Conservation (phyloP, 2,113 vertebrate genomes). For the Phaetusa simplex region DNA sequence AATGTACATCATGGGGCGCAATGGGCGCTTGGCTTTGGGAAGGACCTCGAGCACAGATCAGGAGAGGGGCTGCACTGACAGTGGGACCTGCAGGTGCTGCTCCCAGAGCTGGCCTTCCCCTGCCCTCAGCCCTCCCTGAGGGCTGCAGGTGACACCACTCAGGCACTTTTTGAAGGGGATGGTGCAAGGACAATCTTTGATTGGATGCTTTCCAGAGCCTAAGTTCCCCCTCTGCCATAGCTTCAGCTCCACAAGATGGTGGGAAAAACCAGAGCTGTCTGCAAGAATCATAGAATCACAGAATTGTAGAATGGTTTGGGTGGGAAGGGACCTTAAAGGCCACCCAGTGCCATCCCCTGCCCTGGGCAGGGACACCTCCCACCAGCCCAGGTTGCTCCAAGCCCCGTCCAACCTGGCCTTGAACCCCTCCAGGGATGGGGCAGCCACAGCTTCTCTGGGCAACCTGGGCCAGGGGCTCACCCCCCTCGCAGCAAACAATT, state of each 20-base stretch:
- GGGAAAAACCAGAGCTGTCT: background rate
- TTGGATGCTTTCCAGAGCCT: background rate
- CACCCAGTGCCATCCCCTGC: too few species aligned
- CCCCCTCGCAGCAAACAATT: too few species aligned
- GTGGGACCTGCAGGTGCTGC: background rate
- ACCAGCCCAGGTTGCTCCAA: too few species aligned
- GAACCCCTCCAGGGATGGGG: too few species aligned
- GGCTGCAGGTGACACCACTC: rapidly evolving
- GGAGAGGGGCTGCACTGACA: background rate
- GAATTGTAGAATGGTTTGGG: too few species aligned
- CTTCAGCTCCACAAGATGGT: background rate
- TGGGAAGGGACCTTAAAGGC: too few species aligned
- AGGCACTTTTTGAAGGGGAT: background rate
- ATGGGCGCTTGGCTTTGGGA: background rate
- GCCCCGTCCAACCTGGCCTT: too few species aligned
- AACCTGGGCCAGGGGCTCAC: too few species aligned
- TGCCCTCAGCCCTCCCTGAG: background rate
- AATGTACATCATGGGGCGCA: rapidly evolving
- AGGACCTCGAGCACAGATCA: background rate
- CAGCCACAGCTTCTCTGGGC: too few species aligned
- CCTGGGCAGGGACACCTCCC: too few species aligned
- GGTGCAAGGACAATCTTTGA: rapidly evolving
- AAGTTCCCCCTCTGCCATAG: background rate
- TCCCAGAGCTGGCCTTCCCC: background rate
- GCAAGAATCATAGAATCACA: too few species aligned